A percentile compares a stretch with the other conserved stretches of the same genome.
Evolutionary conservation across 2,113 vertebrate species (phyloP).

Genomic region (Nesogale talazaci): DNA sequence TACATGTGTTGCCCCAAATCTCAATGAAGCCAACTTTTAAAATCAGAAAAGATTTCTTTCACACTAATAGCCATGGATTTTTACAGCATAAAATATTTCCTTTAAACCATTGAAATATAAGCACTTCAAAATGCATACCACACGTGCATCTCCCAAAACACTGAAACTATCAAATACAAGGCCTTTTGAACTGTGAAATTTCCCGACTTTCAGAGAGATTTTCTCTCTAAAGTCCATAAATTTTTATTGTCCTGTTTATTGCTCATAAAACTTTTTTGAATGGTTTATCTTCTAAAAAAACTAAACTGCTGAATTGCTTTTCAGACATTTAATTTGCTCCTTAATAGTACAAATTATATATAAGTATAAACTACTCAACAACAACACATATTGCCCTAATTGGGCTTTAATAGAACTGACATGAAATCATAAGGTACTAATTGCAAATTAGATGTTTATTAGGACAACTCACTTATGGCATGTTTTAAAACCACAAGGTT

Average conservation of each 20-base stretch:
- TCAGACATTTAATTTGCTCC: slow-evolving; percentile 57
- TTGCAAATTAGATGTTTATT: slow-evolving; percentile 17
- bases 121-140: neutral
- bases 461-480: neutral
- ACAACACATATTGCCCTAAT: slow-evolving; percentile 32
- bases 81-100: neutral
- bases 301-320: slow-evolving; percentile 60
- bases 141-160: neutral
- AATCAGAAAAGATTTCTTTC: neutral
- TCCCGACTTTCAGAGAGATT: slow-evolving; percentile 36
- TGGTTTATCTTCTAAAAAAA: slow-evolving; percentile 66
- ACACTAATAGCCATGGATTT: neutral
- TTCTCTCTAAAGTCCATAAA: slow-evolving; percentile 65
- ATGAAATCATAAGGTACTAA: slow-evolving; percentile 26
- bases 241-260: slow-evolving; percentile 74
- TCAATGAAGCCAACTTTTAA: neutral
- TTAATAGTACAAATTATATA: slow-evolving; percentile 42
- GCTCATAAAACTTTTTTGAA: slow-evolving; percentile 70
- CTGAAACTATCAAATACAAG: slow-evolving; percentile 1
- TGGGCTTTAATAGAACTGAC: neutral
- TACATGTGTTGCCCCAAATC: neutral
- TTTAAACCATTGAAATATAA: too few species aligned
- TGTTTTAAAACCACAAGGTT: neutral
- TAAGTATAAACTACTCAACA: slow-evolving; percentile 31
- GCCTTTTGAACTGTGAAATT: slow-evolving; percentile 43